Percentiles rank a stretch among this genome's conserved stretches.
Conservation (phyloP, 2,113 vertebrate genomes). For the Oryzias melastigma region DNA sequence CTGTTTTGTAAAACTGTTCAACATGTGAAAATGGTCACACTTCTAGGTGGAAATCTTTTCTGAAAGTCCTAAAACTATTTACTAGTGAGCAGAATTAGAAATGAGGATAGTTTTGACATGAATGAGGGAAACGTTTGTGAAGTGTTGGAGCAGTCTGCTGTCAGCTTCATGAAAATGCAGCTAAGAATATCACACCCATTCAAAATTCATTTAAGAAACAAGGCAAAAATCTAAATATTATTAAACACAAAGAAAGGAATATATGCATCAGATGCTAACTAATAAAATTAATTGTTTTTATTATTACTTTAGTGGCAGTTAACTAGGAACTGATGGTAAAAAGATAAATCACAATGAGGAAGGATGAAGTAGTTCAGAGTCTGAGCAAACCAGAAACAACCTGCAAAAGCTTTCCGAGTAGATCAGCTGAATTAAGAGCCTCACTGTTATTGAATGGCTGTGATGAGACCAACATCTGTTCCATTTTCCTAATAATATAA, state of each 20-base stretch:
- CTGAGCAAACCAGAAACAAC: not conserved
- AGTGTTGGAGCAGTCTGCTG: no score
- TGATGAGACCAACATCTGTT: constrained; percentile 16
- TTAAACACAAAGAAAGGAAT: not conserved
- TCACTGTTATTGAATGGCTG: not conserved
- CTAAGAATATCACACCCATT: not conserved
- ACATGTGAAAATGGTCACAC: not conserved
- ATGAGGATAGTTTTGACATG: not conserved
- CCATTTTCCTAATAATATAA: constrained; percentile 3
- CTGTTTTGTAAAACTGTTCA: no score
- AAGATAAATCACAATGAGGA: not conserved
- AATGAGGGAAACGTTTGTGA: no score
- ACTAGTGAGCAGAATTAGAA: not conserved
- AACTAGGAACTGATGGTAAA: not conserved
- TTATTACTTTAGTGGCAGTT: not conserved
- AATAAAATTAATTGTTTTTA: constrained; percentile 10
- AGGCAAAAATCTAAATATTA: not conserved
- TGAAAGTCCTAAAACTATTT: not conserved
- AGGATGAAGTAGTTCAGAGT: not conserved
- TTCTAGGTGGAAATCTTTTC: not conserved
- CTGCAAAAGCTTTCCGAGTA: not conserved
- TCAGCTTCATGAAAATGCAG: not conserved
- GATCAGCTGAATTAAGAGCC: constrained; percentile 25
- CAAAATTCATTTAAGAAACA: not conserved
- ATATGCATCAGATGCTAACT: constrained; percentile 6